Conservation (phyloP, 1,140 invertebrate species). For the Campoletis sonorensis region DNA sequence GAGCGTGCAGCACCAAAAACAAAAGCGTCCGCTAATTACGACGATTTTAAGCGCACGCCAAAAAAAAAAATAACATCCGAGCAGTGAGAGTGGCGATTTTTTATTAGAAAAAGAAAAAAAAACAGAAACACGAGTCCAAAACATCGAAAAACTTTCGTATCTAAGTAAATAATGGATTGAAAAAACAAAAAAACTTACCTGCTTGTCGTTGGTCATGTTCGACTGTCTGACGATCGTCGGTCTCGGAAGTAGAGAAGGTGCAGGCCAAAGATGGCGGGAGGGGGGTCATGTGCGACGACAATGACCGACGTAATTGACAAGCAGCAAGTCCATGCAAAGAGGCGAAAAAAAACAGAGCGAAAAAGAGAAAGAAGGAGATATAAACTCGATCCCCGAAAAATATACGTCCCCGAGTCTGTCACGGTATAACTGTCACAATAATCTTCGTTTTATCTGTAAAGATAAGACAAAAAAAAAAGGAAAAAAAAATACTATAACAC, state of each 20-base stretch:
- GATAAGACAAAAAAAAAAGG: too few relatives aligned
- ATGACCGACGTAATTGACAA: slow-evolving; percentile 61
- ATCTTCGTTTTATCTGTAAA: too few relatives aligned
- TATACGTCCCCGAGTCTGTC: too few relatives aligned
- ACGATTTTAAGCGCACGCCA: slow-evolving; percentile 10
- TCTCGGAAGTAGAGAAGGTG: slow-evolving; percentile 10
- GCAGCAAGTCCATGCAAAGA: slow-evolving; percentile 70
- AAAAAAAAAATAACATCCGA: not conserved
- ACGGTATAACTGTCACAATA: too few relatives aligned
- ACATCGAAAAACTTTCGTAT: too few relatives aligned
- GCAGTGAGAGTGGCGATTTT: too few relatives aligned
- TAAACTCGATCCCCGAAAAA: too few relatives aligned
- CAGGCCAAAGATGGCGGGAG: not conserved
- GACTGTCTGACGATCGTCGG: slow-evolving; percentile 2
- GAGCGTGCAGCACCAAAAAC: not conserved
- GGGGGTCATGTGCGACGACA: slow-evolving; percentile 55
- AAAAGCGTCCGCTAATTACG: not conserved
- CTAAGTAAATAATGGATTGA: slow-evolving; percentile 38
- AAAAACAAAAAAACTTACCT: slow-evolving; percentile 64
- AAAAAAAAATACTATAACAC: too few relatives aligned
- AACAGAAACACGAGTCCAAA: too few relatives aligned
- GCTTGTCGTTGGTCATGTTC: slow-evolving; percentile 74
- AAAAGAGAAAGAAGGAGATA: not conserved
- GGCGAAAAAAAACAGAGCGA: not conserved
- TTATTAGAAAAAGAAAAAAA: too few relatives aligned